These are phyloP conservation scores for Gonatopus flavifemur DNA, from an alignment of 1,140 invertebrate species.

Conservation along the genomic window DNA sequence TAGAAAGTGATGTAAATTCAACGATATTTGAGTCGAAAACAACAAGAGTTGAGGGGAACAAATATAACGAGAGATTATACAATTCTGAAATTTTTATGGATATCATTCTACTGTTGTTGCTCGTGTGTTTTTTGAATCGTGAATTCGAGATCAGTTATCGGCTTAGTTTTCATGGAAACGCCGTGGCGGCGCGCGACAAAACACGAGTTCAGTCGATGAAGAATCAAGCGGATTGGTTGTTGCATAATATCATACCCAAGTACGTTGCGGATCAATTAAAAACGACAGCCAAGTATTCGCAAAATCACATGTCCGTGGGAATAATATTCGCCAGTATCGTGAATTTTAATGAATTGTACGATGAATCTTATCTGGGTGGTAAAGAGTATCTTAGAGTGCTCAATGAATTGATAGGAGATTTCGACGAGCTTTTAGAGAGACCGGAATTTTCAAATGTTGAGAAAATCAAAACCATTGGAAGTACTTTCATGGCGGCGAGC, in stretches of 20 bases:
- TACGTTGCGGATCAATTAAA: constrained; percentile 93
- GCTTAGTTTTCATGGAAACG: constrained; percentile 89
- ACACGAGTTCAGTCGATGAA: constrained; percentile 83
- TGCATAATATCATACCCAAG: constrained; percentile 94
- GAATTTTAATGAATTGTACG: constrained; percentile 95
- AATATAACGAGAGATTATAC: constrained; percentile 58
- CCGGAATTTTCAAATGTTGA: constrained; percentile 86
- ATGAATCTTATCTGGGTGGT: constrained; percentile 90
- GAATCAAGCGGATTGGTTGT: constrained; percentile 93
- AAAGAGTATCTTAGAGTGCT: constrained; percentile 91
- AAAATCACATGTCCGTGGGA: constrained; percentile 90
- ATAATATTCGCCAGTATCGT: constrained; percentile 95
- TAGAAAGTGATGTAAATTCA: no score
- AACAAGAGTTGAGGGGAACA: constrained; percentile 5
- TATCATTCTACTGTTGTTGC: constrained; percentile 73
- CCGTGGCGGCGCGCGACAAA: constrained; percentile 84
- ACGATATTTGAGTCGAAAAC: no score
- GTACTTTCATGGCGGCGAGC: constrained; percentile 96
- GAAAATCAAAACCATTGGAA: constrained; percentile 98
- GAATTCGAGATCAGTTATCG: constrained; percentile 95
- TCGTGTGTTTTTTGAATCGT: constrained; percentile 90
- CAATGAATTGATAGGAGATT: constrained; percentile 93
- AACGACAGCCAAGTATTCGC: constrained; percentile 91
- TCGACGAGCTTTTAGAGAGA: constrained; percentile 86
- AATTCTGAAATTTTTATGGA: constrained; percentile 79